Base-by-base conservation (phyloP, 1,140 invertebrate genomes). In the Atta texana region DNA sequence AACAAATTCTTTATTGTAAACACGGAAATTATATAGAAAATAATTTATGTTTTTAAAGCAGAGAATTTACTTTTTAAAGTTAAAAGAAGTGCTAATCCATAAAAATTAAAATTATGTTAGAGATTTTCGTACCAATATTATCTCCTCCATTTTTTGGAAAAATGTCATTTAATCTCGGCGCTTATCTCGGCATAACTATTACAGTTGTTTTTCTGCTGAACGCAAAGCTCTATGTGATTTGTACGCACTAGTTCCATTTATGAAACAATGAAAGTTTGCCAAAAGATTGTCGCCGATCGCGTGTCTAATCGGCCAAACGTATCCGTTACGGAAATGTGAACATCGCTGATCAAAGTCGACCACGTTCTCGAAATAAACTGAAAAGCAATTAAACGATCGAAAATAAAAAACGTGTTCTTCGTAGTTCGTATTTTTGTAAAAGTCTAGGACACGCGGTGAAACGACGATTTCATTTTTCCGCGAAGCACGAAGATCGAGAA, bases 381-480 rank as follows among this genome's bases (percentile, higher is more conserved):
- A 80, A 69, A 55, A 63, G 34, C 34, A 24, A 78, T 78, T 24
- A 39, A 14, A 55, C 49, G 63, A 3, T 44, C 55, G 51, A 31
- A 82, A 72, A 72, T 72, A 49, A 68, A 72, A 44, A 34, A 51
- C 18, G 78, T 3, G 64, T 74, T 61, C 68, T 28, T 61, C 55
- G 78, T 34, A 34, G 78, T 24, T 69, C n/a, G 77, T 72, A 82
- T 72, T 82, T 82, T 82, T 82, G 21, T 72, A 49, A 49, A 55
- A n/a, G 59, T 21, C 21, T 21, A n/a, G 16, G 61, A 80, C 66
- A 49, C 59, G 44, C 7, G 28, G 2, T n/a, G 24, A 28, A 34
- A n/a, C n/a, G 53, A 39, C 16, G 76, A 8, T 31, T 34, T 8
- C 39, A 18, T 3, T 39, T 69, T 68, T 69, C 44, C 53, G 24